A percentile compares a stretch with the other conserved stretches of the same genome.
These are phyloP conservation scores for Drosophila demipolita DNA, from an alignment of 2,888 invertebrate genomes.

Conservation along the genomic window DNA sequence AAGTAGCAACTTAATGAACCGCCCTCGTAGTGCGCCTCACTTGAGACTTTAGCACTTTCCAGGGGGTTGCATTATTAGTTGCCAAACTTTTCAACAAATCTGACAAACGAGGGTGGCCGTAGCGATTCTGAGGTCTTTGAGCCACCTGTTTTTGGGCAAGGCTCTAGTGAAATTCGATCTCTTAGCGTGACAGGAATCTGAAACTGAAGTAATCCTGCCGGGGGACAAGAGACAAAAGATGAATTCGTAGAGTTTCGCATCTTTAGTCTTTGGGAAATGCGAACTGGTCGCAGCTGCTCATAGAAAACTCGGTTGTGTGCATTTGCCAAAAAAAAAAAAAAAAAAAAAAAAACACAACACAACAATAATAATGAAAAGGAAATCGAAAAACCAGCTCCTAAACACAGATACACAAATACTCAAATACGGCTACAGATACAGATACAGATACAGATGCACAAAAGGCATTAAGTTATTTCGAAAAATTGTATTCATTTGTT, in stretches of 20 bases:
- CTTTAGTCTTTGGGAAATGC: slow-evolving; percentile 27
- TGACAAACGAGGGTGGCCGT: slow-evolving; percentile 34
- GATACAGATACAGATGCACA: slow-evolving; percentile 26
- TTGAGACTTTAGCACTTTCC: slow-evolving; percentile 47
- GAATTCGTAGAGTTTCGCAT: slow-evolving; percentile 51
- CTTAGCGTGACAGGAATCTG: slow-evolving; percentile 36
- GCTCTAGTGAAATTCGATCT: slow-evolving; percentile 55
- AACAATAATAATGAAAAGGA: slow-evolving; percentile 1
- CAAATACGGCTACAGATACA: slow-evolving; percentile 10
- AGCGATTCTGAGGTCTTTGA: slow-evolving; percentile 18
- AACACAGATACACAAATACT: slow-evolving; percentile 18
- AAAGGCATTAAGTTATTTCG: slow-evolving; percentile 51
- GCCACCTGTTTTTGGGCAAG: slow-evolving; percentile 49
- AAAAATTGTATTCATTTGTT: slow-evolving; percentile 64
- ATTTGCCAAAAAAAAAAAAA: slow-evolving; percentile 30
- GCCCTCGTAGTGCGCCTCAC: slow-evolving; percentile 40
- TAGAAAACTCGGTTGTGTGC: slow-evolving; percentile 12
- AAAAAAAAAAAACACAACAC: too few relatives aligned
- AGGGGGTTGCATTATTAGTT: slow-evolving; percentile 64
- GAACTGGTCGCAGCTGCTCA: slow-evolving; percentile 34
- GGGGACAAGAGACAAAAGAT: slow-evolving; percentile 39
- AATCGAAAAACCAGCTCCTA: slow-evolving; percentile 45
- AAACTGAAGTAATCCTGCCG: slow-evolving; percentile 51
- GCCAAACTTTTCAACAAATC: slow-evolving; percentile 52
- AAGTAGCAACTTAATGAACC: not conserved